A percentile compares a stretch with the other conserved stretches of the same genome.
phyloP scores from a whole-genome alignment of 2,888 invertebrate genomes.

The Tiphia femorata region DNA sequence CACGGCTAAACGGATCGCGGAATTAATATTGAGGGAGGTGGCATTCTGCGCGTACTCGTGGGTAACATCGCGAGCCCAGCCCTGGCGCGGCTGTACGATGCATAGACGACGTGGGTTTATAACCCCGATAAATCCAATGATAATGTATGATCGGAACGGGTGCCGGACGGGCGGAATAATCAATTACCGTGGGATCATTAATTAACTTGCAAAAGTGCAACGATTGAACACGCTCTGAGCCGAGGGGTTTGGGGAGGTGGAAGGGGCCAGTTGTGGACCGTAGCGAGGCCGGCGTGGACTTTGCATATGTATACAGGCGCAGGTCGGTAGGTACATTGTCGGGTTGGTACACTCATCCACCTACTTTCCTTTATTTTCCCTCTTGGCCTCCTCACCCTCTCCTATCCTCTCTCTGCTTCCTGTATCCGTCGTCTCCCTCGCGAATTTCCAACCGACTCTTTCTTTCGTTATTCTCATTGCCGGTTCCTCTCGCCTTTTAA shows the following conservation, averaged over 20 bases:
- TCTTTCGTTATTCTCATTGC: background rate
- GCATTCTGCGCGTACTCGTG: too few relatives aligned
- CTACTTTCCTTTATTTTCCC: slow-evolving; percentile 10
- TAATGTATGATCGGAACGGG: slow-evolving; percentile 22
- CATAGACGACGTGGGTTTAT: too few relatives aligned
- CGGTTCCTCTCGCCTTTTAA: slow-evolving; percentile 15
- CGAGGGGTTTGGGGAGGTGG: background rate
- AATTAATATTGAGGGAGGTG: too few relatives aligned
- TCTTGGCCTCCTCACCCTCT: background rate
- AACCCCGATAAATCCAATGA: slow-evolving; percentile 36
- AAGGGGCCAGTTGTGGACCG: background rate
- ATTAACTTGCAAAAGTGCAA: slow-evolving; percentile 38
- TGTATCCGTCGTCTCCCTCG: background rate
- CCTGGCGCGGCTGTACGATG: too few relatives aligned
- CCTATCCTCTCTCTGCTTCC: slow-evolving; percentile 19
- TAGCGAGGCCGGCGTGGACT: background rate
- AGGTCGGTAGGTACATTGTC: too few relatives aligned
- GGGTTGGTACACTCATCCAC: too few relatives aligned
- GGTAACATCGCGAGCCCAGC: too few relatives aligned
- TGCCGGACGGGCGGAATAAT: slow-evolving; percentile 32
- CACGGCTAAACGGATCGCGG: too few relatives aligned
- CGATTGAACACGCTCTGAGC: slow-evolving; percentile 18
- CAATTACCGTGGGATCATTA: slow-evolving; percentile 37
- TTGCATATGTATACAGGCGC: too few relatives aligned
- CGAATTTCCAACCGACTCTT: too few relatives aligned